Conservation (phyloP, 2,888 invertebrate genomes). For the Lasioglossum vierecki region DNA sequence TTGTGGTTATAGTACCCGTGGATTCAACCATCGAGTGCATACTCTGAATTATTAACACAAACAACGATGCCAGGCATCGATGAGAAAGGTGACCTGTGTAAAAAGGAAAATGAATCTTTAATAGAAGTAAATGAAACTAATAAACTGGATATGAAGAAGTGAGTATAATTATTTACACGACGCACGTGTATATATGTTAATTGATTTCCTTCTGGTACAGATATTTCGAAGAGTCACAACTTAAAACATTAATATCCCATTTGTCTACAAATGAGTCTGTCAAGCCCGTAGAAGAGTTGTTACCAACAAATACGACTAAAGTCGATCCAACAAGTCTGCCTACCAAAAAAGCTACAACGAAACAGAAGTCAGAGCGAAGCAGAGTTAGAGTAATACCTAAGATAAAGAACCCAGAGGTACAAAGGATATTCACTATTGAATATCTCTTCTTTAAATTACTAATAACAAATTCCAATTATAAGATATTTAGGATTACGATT, state of each 20-base stretch:
- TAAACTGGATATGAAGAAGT: conserved; percentile 10
- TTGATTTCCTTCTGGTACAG: conserved; percentile 12
- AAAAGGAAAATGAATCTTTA: conserved; percentile 29
- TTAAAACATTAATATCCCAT: conserved; percentile 20
- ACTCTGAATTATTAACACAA: background rate
- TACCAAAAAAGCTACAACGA: background rate
- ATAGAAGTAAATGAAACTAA: conserved; percentile 23
- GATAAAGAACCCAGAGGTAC: background rate
- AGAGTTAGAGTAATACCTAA: background rate
- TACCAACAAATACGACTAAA: conserved; percentile 1
- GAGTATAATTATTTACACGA: conserved; percentile 1
- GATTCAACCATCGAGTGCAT: background rate
- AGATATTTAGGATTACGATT: background rate
- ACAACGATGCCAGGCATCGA: too few species aligned
- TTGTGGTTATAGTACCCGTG: background rate
- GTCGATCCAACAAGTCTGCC: background rate
- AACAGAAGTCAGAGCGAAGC: background rate
- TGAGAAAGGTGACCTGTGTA: background rate
- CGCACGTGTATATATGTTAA: background rate
- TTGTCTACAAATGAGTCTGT: conserved; percentile 25
- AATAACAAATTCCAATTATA: background rate
- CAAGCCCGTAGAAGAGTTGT: conserved; percentile 29
- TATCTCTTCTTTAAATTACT: background rate
- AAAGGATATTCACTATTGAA: background rate
- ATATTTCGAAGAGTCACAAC: background rate